Base-by-base conservation (phyloP, 2,888 invertebrate species). In the Platycheirus rosarum region DNA sequence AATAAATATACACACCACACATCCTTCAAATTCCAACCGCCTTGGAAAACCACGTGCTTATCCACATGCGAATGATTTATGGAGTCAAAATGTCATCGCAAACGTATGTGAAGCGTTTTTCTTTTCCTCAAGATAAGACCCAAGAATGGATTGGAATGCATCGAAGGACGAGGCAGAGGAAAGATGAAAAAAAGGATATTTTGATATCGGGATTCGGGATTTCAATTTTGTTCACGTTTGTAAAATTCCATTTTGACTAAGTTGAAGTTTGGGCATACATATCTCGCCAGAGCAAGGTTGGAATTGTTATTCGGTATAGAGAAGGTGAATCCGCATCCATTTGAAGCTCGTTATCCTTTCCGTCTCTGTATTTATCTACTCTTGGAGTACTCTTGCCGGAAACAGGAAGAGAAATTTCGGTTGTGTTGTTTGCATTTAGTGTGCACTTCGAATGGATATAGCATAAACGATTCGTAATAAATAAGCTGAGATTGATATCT, bases 401-500 rank as follows among this genome's bases (percentile, higher is more conserved):
- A 20, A 48, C 55, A 65, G 29, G 55, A 65, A 65, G 48, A 13
- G 20, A 32, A 29, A 55, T 26, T 37, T 57, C 26, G 23, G 9
- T 37, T 13, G 37, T 63, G 16, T 46, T 37, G 11, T 40, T 26
- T 55, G 53, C 40, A 51, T 62, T 44, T 53, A 13, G 29, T 40
- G 53, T 65, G 53, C 55, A 48, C 46, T 55, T 71, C 23, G 26
- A 20, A 57, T 23, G 57, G 68, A 74, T 49, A 55, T 57, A 48
- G 8, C 23, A 42, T 66, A 57, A 57, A 23, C 37, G 23, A 66
- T 48, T 62, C 18, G 6, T 23, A 23, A 40, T 48, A 29, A 42
- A 35, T 51, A 60, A 62, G 66, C 77, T 66, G 73, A n/a, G n/a
- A 73, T 66, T 66, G 77, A 73, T 73, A 71, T 66, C 65, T 71